These are phyloP conservation scores for Napeogenes inachia DNA, from an alignment of 2,888 invertebrate genomes.

Conservation along the genomic window DNA sequence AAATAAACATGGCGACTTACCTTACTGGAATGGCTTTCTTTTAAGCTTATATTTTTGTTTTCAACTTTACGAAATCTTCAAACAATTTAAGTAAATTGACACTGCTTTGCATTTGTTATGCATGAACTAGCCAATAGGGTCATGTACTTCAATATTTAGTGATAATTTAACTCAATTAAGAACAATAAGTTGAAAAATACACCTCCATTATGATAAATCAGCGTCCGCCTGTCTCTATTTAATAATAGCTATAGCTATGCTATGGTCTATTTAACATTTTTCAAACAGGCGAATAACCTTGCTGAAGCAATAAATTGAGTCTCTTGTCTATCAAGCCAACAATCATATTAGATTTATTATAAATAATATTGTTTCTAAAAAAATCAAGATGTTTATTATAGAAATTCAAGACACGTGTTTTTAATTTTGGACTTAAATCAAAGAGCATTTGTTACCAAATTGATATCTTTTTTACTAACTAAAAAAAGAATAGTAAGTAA, in stretches of 20 bases:
- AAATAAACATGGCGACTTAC: conserved; percentile 52
- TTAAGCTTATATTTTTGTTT: conserved; percentile 63
- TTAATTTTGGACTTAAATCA: too few species aligned
- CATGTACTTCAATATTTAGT: conserved; percentile 53
- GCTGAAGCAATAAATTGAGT: not conserved
- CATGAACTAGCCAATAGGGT: conserved; percentile 71
- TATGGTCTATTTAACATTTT: not conserved
- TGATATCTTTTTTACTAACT: too few species aligned
- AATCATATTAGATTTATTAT: too few species aligned
- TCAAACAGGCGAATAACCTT: conserved; percentile 1
- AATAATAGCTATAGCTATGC: conserved; percentile 1
- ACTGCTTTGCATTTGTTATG: conserved; percentile 76
- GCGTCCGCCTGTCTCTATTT: conserved; percentile 19
- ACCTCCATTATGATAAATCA: conserved; percentile 3
- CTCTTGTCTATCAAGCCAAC: not conserved
- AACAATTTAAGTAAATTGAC: conserved; percentile 55
- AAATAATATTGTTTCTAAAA: too few species aligned
- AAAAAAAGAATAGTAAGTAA: too few species aligned
- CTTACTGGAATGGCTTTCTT: conserved; percentile 73
- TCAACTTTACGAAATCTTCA: conserved; percentile 39
- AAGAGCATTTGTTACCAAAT: too few species aligned
- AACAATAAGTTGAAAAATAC: conserved; percentile 27
- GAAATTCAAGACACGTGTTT: too few species aligned
- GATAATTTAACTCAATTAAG: conserved; percentile 22
- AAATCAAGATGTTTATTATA: too few species aligned